These are phyloP conservation scores for Poecile montanus DNA, from an alignment of 2,797 vertebrate species.

Conservation along the genomic window DNA sequence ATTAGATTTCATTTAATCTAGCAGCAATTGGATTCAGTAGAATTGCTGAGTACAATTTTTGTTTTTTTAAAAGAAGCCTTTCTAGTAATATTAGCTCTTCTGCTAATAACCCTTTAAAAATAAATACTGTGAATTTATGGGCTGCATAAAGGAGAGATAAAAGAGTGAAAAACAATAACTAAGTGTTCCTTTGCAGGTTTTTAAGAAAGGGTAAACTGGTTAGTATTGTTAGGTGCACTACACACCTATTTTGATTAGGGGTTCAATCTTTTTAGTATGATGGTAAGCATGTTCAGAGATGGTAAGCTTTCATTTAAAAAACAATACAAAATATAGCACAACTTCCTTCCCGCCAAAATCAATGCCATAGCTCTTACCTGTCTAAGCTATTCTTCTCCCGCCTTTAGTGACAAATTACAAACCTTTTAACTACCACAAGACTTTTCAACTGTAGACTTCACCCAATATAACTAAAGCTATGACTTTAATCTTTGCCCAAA, in stretches of 20 bases:
- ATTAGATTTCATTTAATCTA: not conserved
- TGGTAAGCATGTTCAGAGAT: not conserved
- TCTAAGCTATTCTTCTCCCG: not conserved
- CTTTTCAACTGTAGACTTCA: not conserved
- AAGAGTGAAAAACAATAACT: not conserved
- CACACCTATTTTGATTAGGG: not conserved
- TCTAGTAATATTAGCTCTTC: not conserved
- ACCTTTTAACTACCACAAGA: not conserved
- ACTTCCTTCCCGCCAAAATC: not conserved
- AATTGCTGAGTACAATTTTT: not conserved
- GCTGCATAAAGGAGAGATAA: not conserved
- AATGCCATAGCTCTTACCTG: accelerated
- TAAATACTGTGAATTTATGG: not conserved
- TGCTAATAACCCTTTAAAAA: not conserved
- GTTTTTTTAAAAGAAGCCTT: not conserved
- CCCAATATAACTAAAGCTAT: not conserved
- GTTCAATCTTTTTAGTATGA: not conserved
- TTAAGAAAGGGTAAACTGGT: not conserved
- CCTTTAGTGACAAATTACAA: not conserved
- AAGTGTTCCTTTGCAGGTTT: not conserved
- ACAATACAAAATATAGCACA: too few relatives aligned
- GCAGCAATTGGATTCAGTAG: not conserved
- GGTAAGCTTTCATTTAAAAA: not conserved
- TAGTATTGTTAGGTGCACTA: not conserved
- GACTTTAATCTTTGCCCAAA: not conserved